phyloP scores from a whole-genome alignment of 2,113 vertebrate species.

The Leptocoma aspasia region DNA sequence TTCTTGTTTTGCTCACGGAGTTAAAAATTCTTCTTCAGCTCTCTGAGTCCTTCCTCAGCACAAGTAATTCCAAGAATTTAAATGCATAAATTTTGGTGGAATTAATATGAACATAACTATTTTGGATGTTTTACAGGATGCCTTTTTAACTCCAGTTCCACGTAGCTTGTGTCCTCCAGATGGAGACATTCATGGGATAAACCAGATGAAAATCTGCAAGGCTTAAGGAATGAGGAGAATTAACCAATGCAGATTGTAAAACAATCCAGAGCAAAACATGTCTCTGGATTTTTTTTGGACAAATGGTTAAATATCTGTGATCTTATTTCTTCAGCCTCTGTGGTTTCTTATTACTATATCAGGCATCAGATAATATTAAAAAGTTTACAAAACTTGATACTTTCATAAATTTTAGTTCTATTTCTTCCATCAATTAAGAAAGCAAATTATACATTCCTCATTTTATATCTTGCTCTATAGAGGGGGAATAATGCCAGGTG shows the following conservation, averaged over 20 bases:
- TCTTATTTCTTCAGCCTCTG: background rate
- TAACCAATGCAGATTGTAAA: background rate
- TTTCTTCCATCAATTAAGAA: background rate
- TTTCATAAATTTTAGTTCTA: background rate
- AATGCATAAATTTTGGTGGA: background rate
- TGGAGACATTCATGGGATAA: background rate
- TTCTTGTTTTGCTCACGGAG: background rate
- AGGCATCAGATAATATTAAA: background rate
- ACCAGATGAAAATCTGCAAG: background rate
- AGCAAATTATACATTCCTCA: background rate
- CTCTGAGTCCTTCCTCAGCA: background rate
- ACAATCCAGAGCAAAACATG: background rate
- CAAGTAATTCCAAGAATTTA: background rate
- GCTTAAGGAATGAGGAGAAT: background rate
- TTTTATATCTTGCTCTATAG: background rate
- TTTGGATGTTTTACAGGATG: background rate
- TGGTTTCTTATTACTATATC: background rate
- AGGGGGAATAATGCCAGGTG: background rate
- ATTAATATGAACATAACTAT: background rate
- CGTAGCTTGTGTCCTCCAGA: background rate
- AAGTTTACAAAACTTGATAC: background rate
- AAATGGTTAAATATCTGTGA: background rate
- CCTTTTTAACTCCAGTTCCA: background rate
- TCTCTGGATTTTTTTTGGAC: background rate
- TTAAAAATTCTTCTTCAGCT: background rate